Percentiles rank a stretch among this genome's conserved stretches.
Conservation (phyloP, 2,888 invertebrate species). For the Hanleya hanleyi region DNA sequence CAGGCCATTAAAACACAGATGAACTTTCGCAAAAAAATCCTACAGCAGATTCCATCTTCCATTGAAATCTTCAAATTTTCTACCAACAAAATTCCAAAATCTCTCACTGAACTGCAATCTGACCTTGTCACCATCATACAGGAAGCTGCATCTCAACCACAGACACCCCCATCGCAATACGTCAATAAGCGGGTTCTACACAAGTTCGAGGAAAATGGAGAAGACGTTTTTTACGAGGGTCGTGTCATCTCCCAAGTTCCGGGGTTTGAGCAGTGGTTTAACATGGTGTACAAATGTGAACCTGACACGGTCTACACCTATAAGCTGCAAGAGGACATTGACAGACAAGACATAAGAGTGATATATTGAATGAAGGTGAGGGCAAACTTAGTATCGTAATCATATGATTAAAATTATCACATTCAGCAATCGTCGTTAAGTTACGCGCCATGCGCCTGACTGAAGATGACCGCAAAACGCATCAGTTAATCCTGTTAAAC, state of each 20-base stretch:
- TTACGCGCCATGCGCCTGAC: too few relatives aligned
- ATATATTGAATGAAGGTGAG: too few relatives aligned
- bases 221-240: not conserved
- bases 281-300: not conserved
- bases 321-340: not conserved
- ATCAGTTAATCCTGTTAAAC: too few relatives aligned
- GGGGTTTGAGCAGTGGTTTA: too few relatives aligned
- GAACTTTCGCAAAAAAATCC: not conserved
- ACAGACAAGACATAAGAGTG: not conserved
- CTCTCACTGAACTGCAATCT: not conserved
- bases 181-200: not conserved
- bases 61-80: not conserved
- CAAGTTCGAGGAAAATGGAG: not conserved
- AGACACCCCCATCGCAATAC: not conserved
- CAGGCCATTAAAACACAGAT: not conserved
- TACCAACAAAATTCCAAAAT: not conserved
- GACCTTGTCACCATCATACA: not conserved
- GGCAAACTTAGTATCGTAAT: too few relatives aligned
- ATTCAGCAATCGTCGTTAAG: too few relatives aligned
- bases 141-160: not conserved
- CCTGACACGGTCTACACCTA: not conserved
- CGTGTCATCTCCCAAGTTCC: not conserved
- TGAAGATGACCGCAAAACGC: too few relatives aligned
- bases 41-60: not conserved
- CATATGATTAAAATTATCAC: too few relatives aligned